Evolutionary conservation across 2,888 invertebrate genomes (phyloP).

Genomic region (Scaptomyza reducta): DNA sequence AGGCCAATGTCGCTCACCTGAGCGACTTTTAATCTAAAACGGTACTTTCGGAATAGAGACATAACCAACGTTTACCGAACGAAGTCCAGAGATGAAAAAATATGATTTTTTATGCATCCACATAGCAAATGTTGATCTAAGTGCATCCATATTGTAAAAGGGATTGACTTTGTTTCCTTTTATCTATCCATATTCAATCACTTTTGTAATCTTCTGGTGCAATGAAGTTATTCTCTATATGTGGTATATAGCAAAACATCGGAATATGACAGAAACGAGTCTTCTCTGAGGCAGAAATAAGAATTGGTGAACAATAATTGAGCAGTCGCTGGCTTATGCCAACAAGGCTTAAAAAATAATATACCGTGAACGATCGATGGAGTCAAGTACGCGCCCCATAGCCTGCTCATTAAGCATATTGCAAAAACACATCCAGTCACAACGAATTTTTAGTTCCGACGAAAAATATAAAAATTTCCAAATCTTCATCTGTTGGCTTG

Average conservation of each 20-base stretch:
- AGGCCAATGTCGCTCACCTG: too few species aligned
- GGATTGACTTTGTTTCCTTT: not conserved
- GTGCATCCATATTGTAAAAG: not conserved
- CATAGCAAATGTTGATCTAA: not conserved
- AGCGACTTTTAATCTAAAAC: too few species aligned
- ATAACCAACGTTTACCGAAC: not conserved
- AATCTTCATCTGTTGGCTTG: slow-evolving; percentile 15
- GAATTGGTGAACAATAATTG: not conserved
- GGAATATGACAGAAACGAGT: too few species aligned
- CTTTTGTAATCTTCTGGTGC: not conserved
- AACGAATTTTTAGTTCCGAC: slow-evolving; percentile 23
- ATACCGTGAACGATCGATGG: slow-evolving; percentile 13
- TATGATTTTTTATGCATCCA: not conserved
- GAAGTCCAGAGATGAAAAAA: not conserved
- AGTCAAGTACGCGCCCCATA: slow-evolving; percentile 28
- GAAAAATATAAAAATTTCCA: slow-evolving; percentile 30
- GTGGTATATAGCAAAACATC: not conserved
- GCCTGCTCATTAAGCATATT: slow-evolving; percentile 24
- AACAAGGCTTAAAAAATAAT: not conserved
- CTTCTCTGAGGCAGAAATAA: not conserved
- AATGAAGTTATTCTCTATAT: not conserved
- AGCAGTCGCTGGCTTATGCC: not conserved
- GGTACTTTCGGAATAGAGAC: too few species aligned
- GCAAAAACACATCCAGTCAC: slow-evolving; percentile 33
- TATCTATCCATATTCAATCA: not conserved